phyloP scores from a whole-genome alignment of 2,113 vertebrate genomes.

The Apodemus sylvaticus region DNA sequence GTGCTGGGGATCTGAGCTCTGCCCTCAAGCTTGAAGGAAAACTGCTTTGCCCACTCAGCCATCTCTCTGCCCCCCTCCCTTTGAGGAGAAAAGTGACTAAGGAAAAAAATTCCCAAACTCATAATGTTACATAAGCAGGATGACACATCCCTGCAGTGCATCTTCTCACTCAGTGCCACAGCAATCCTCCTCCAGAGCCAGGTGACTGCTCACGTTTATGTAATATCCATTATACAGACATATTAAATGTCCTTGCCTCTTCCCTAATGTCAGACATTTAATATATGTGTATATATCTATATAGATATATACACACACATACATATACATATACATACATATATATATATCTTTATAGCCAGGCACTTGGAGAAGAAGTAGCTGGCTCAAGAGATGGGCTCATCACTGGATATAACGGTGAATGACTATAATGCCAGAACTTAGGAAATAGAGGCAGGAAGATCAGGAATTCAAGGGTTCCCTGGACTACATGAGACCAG shows the following conservation, averaged over 20 bases:
- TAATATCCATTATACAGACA: neutral
- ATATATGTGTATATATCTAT: too few species aligned
- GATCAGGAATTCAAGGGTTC: neutral
- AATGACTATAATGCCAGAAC: neutral
- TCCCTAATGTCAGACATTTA: neutral
- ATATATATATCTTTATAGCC: neutral
- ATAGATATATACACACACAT: neutral
- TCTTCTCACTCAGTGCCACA: neutral
- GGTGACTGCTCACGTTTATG: neutral
- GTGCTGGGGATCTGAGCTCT: neutral
- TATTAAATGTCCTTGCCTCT: neutral
- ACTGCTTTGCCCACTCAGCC: neutral
- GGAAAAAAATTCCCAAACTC: neutral
- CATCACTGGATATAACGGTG: neutral
- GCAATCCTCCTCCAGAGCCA: neutral
- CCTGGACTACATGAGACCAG: neutral
- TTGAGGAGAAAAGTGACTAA: constrained; percentile 19
- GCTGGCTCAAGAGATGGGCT: neutral
- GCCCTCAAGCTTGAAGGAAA: neutral
- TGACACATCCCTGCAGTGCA: neutral
- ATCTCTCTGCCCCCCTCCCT: neutral
- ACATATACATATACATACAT: too few species aligned
- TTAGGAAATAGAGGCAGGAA: neutral
- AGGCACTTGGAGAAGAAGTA: constrained; percentile 22
- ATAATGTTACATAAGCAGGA: constrained; percentile 4